A percentile compares a stretch with the other conserved stretches of the same genome.
phyloP scores from a whole-genome alignment of 2,113 vertebrate species.

The Nanorana parkeri region DNA sequence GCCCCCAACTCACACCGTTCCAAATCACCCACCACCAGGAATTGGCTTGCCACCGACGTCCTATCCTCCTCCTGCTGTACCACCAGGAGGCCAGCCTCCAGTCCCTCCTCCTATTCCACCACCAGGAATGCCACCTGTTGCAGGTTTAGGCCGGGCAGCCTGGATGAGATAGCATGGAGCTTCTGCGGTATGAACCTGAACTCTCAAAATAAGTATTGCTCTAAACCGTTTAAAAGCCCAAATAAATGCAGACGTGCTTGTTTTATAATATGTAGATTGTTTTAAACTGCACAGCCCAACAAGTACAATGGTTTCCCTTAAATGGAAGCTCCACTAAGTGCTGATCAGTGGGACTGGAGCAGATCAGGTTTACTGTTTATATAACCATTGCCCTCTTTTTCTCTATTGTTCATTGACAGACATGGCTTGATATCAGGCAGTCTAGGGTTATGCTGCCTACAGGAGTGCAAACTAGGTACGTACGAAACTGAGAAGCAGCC shows the following conservation, averaged over 20 bases:
- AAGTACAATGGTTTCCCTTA: too few relatives aligned
- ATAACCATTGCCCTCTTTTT: too few relatives aligned
- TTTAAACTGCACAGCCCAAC: too few relatives aligned
- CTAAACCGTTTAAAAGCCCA: conserved; percentile 41
- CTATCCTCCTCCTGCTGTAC: conserved; percentile 88
- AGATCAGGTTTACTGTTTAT: too few relatives aligned
- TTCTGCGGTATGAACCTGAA: not conserved
- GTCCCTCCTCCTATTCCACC: conserved; percentile 88
- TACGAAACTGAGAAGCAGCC: too few relatives aligned
- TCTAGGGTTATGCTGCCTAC: too few relatives aligned
- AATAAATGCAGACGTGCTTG: conserved; percentile 60
- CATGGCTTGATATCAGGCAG: too few relatives aligned
- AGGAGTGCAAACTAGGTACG: too few relatives aligned
- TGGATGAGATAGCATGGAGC: conserved; percentile 90
- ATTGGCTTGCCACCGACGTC: conserved; percentile 85
- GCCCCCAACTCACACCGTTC: conserved; percentile 82
- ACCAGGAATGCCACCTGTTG: conserved; percentile 87
- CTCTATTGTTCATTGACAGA: too few relatives aligned
- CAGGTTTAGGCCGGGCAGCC: conserved; percentile 83
- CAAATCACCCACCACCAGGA: conserved; percentile 83
- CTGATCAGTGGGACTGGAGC: too few relatives aligned
- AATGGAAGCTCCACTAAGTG: too few relatives aligned
- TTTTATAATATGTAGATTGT: conserved; percentile 59
- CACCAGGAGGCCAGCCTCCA: conserved; percentile 89
- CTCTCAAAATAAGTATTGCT: not conserved